Base-by-base conservation (phyloP, 2,888 invertebrate genomes). In the Eledona agricola region DNA sequence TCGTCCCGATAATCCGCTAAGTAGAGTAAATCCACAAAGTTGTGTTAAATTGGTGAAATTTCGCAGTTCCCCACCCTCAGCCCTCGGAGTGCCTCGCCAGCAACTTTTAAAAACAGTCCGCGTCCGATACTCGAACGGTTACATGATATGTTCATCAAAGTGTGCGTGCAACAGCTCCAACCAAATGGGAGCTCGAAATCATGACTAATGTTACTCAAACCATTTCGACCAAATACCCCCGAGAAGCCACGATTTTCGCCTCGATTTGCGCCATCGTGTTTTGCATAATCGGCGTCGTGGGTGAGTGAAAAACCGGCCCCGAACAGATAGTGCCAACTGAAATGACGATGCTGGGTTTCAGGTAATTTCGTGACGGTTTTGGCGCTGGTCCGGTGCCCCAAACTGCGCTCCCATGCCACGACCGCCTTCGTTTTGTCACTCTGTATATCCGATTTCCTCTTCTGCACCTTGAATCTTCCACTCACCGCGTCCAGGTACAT, bases 361-460 rank as follows among this genome's bases (percentile, higher is more conserved):
- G 93, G 93, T 52, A 93, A 93, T 79, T 79, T 88, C 23, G 80
- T 92, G 57, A 93, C 93, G 9, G 86, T 91, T 35, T 74, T 90
- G 57, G 93, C 93, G 0, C 78, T 93, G 51, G 76, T 88, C 22
- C 84, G 85, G 76, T 89, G 88, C 69, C 86, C 87, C 2, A 90
- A 90, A 77, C 81, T 93, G 38, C 82, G 90, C 15, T 81, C 84
- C 5, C 90, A 93, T 75, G 92, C 93, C 38, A 93, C 93, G 1
- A 93, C 93, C 2, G 89, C 90, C 64, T 93, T 93, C 75, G 90
- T 93, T 17, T 82, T 93, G 57, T 92, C 92, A 6, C 82, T 93
- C 29, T 90, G 92, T 76, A 83, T 90, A 67, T 92, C 93, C 1
- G 93, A 93, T 75, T 81, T 93, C 42, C 81, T 93, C 51, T 93